phyloP scores from a whole-genome alignment of 2,888 invertebrate genomes.

The Drosophila melanosoma region DNA sequence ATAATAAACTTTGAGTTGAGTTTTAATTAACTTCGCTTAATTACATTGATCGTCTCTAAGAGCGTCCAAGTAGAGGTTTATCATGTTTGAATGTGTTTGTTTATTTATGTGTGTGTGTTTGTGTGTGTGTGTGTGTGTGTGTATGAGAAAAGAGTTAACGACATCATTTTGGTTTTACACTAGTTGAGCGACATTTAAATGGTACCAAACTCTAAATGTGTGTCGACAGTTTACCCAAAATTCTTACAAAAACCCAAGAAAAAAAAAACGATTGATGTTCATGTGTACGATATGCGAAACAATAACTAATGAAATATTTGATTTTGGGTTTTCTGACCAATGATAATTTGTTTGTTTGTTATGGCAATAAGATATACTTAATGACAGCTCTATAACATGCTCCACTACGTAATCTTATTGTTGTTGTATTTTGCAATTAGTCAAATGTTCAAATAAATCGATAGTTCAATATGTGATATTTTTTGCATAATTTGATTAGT shows the following conservation, averaged over 20 bases:
- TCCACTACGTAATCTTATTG: slow-evolving; percentile 66
- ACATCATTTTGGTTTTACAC: slow-evolving; percentile 7
- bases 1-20: slow-evolving; percentile 12
- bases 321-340: slow-evolving; percentile 16
- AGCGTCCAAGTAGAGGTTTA: slow-evolving; percentile 20
- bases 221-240: slow-evolving; percentile 40
- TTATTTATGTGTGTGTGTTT: slow-evolving; percentile 4
- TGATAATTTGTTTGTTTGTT: slow-evolving; percentile 16
- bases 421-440: slow-evolving; percentile 11
- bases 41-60: slow-evolving; percentile 14
- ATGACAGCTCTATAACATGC: slow-evolving; percentile 65
- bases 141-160: slow-evolving; percentile 24
- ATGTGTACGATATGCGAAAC: slow-evolving; percentile 24
- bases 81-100: slow-evolving; percentile 12
- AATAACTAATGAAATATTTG: slow-evolving; percentile 37
- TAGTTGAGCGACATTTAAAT: slow-evolving; percentile 36
- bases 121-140: slow-evolving; percentile 4
- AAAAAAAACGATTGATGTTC: slow-evolving; percentile 16
- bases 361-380: slow-evolving; percentile 48
- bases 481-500: slow-evolving; percentile 7
- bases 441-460: slow-evolving; percentile 23
- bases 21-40: slow-evolving; percentile 4
- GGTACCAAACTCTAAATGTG: slow-evolving; percentile 41
- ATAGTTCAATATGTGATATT: slow-evolving; percentile 10
- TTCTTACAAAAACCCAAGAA: slow-evolving; percentile 40